Base-by-base conservation (phyloP, 1,140 invertebrate genomes). In the Sminthurides bifidus region DNA sequence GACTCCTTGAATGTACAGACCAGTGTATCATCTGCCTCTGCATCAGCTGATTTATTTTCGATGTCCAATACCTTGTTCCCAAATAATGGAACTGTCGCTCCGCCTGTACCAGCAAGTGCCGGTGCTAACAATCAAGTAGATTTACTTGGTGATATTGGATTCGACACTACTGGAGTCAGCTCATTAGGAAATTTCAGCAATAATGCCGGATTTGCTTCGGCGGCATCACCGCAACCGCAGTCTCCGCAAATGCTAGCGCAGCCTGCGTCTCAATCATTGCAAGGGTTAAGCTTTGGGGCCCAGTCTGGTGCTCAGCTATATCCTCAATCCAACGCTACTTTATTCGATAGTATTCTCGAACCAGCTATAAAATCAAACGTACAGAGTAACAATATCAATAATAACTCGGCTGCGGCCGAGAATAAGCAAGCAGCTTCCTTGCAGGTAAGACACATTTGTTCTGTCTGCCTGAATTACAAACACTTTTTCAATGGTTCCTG, bases 321-420 rank as follows among this genome's bases (percentile, higher is more conserved):
- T n/a, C n/a, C 4, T 4, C 46, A 49, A 33, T 49, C 30, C 3
- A 49, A 21, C 23, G 29, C 21, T 8, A 19, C 24, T 10, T 43
- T 23, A 43, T 21, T 43, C 10, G 41, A 49, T 30, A 49, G 31
- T 35, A 35, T 49, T 26, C 46, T 49, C 23, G 29, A 49, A 21
- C 46, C 46, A 35, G 46, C 35, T 31, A 49, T 49, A 10, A 29
- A 49, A 49, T 6, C 46, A 6, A 49, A 35, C 19, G 30, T 33
- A 4, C 46, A 49, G 19, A 51, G 48, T 6, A 64, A 58, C 40
- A 64, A 64, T 40, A 60, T 56, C 44, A 64, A 64, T 53, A 57
- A 61, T 48, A 55, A 56, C 33, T 43, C 37, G 10, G 37, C 31
- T 35, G 29, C 27, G 29, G 37, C 37, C 8, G n/a, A 21, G 15